Conservation (phyloP, 2,113 vertebrate species). For the Hemichromis elongatus region DNA sequence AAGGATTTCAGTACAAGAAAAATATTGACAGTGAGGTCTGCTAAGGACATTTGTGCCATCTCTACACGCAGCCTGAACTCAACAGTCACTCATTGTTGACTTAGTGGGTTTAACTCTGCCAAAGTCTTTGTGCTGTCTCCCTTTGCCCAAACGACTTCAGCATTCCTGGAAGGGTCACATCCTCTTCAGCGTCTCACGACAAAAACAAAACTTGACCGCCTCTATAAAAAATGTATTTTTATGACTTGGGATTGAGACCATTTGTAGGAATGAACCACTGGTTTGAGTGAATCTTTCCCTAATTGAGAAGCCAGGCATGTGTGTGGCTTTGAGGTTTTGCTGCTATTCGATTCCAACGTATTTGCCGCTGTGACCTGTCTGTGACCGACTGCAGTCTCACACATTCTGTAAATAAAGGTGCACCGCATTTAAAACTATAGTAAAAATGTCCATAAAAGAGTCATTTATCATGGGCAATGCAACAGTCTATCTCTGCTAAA, state of each 20-base stretch:
- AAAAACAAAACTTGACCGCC: slow-evolving; percentile 68
- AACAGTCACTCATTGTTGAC: slow-evolving; percentile 21
- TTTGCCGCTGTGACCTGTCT: slow-evolving; percentile 50
- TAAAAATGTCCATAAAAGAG: neutral
- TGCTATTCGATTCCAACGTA: slow-evolving; percentile 47
- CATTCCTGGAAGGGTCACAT: slow-evolving; percentile 71
- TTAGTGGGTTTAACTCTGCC: slow-evolving; percentile 41
- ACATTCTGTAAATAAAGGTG: slow-evolving; percentile 42
- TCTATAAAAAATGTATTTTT: slow-evolving; percentile 69
- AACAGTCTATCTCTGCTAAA: neutral
- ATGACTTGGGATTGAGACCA: slow-evolving; percentile 53
- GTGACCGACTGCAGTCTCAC: slow-evolving; percentile 1
- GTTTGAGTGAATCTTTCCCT: slow-evolving; percentile 59
- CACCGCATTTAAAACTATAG: neutral
- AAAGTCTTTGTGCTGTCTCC: slow-evolving; percentile 40
- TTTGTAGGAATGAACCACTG: slow-evolving; percentile 60
- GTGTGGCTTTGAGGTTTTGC: slow-evolving; percentile 65
- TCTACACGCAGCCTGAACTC: slow-evolving; percentile 1
- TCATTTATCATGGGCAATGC: neutral
- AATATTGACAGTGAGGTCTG: slow-evolving; percentile 13
- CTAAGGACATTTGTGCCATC: slow-evolving; percentile 31
- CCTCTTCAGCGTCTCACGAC: slow-evolving; percentile 51
- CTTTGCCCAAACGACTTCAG: slow-evolving; percentile 32
- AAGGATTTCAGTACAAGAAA: slow-evolving; percentile 5
- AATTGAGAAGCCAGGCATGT: slow-evolving; percentile 73